Percentiles rank a stretch among this genome's conserved stretches.
These are phyloP conservation scores for Myiotriccus ornatus DNA, from an alignment of 2,797 vertebrate genomes.

Conservation along the genomic window DNA sequence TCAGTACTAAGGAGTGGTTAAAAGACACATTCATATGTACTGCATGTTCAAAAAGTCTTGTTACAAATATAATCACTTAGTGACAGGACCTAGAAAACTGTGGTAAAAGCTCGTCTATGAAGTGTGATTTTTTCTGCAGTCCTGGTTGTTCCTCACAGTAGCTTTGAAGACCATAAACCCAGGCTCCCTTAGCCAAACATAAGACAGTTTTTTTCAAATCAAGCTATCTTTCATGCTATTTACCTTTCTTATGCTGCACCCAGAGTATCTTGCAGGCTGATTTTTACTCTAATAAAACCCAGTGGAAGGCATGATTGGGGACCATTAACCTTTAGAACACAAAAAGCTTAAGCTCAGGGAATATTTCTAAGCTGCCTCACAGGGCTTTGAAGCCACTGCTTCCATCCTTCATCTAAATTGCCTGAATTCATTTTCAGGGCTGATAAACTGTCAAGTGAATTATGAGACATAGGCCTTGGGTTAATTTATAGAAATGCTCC, in stretches of 20 bases:
- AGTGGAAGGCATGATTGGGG: conserved; percentile 25
- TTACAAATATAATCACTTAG: neutral
- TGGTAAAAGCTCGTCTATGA: neutral
- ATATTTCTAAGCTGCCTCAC: conserved; percentile 16
- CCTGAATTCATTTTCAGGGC: conserved; percentile 57
- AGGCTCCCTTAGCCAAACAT: neutral
- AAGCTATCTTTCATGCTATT: conserved; percentile 3
- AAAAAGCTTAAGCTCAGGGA: conserved; percentile 36
- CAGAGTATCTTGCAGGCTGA: neutral
- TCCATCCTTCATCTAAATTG: conserved; percentile 69
- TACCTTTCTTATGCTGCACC: conserved; percentile 21
- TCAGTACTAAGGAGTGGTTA: neutral
- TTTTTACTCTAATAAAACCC: conserved; percentile 50
- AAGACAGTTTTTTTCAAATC: conserved; percentile 32
- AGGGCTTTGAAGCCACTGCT: conserved; percentile 21
- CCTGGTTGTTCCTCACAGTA: neutral
- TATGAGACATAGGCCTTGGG: conserved; percentile 26
- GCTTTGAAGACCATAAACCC: conserved; percentile 13
- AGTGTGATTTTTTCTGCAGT: neutral
- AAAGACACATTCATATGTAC: neutral
- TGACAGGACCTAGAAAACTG: neutral
- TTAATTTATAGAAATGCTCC: conserved; percentile 60
- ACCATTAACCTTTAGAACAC: conserved; percentile 61
- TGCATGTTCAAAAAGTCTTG: neutral
- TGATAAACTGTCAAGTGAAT: conserved; percentile 67